Evolutionary conservation across 2,888 invertebrate genomes (phyloP), one percentile per base, ranked within the genome.

Genomic region (Venustoraphidia nigricollis): DNA sequence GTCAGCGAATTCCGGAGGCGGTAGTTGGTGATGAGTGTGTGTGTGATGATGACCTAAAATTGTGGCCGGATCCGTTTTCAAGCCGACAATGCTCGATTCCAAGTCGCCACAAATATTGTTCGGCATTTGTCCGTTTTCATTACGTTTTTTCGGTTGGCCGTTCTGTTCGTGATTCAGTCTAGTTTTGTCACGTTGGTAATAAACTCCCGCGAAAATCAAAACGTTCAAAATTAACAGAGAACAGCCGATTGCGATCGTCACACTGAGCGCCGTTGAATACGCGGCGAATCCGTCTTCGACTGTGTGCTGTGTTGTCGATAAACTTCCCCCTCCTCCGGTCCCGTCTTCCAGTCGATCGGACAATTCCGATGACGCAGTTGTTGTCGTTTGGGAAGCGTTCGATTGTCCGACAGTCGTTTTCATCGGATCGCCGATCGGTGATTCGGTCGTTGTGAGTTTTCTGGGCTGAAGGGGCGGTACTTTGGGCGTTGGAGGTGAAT

Each of bases 161-260:
- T 62, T 65, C 53, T 67, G 67, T 45, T 49, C 68, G 58, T 9
- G 67, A 65, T 60, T 73, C 73, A 84, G 77, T 54, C 84, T 74
- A 52, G 84, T 83, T 64, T 89, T 89, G 61, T 89, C 89, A 47
- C 89, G 73, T 62, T 94, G 93, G 62, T 94, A 94, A 64, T 93
- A 94, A 1, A 94, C 90, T 4, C 91, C 93, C 47, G 93, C 93
- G 62, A 94, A 94, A 60, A 95, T 91, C 34, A 94, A 70, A 42
- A 94, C 88, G 63, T 95, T 95, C 4, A 95, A 71, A 58, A 94
- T 90, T 17, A 95, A 74, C 50, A 95, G 68, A 5, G 91, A 91
- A 62, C 93, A 92, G 38, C 95, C 95, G 54, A 95, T 92, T 44
- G 93, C 94, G 57, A 95, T 91, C 13, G 92, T 93, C 0, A 92